These are phyloP conservation scores for Trogon melanurus DNA, from an alignment of 2,113 vertebrate genomes.

Conservation along the genomic window DNA sequence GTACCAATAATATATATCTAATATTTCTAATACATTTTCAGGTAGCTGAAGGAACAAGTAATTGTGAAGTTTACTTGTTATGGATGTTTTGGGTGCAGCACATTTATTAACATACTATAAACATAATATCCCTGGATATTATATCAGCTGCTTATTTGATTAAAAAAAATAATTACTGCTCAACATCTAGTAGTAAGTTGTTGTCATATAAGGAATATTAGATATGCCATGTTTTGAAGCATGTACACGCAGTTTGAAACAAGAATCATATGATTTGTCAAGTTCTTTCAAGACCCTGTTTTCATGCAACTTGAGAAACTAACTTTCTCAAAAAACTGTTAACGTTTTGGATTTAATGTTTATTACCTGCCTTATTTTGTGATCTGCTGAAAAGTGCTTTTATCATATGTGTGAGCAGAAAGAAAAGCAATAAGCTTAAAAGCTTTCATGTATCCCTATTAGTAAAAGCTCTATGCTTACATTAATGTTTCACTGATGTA, in stretches of 20 bases:
- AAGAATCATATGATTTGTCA: background rate
- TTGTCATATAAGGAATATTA: background rate
- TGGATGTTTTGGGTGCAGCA: background rate
- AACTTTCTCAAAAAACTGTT: background rate
- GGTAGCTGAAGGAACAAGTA: background rate
- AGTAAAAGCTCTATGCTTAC: background rate
- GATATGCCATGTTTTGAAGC: background rate
- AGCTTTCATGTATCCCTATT: background rate
- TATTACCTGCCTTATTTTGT: background rate
- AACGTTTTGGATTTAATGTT: background rate
- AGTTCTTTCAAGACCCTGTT: background rate
- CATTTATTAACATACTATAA: background rate
- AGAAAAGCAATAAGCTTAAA: background rate
- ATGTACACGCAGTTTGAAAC: background rate
- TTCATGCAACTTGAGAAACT: background rate
- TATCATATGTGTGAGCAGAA: background rate
- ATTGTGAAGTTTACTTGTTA: background rate
- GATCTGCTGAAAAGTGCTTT: background rate
- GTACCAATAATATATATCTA: background rate
- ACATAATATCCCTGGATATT: background rate
- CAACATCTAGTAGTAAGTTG: background rate
- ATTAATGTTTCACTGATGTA: background rate
- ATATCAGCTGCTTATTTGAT: background rate
- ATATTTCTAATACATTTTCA: background rate
- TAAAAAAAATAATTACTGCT: background rate